These are phyloP conservation scores for Muntiacus reevesi DNA, from an alignment of 2,113 vertebrate species.

Conservation along the genomic window DNA sequence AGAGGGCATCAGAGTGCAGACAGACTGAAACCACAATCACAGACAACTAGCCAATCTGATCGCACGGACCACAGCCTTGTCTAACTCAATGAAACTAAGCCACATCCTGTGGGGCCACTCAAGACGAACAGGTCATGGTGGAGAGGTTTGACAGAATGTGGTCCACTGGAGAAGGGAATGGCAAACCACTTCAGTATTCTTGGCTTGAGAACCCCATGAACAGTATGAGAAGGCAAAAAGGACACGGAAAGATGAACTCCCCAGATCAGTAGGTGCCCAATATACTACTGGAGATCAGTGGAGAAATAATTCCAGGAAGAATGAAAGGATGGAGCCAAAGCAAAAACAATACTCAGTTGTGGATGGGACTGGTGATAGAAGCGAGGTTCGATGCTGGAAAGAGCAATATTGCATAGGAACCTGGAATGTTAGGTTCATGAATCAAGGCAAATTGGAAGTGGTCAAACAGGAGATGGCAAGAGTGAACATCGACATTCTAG, in stretches of 20 bases:
- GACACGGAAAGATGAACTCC: background rate
- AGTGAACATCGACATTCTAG: background rate
- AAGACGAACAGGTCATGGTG: background rate
- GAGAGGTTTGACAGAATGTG: background rate
- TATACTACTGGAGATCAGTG: background rate
- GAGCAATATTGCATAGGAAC: background rate
- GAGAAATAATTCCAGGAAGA: background rate
- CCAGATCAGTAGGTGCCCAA: background rate
- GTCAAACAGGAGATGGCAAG: background rate
- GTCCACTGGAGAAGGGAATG: background rate
- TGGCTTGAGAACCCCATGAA: background rate
- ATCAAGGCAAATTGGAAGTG: background rate
- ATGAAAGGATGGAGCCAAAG: background rate
- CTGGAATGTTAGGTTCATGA: background rate
- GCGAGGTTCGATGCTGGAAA: background rate
- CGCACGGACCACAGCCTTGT: accelerated
- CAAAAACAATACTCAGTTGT: background rate
- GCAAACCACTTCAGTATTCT: background rate
- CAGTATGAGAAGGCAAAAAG: background rate
- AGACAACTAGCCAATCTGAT: background rate
- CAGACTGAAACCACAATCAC: background rate
- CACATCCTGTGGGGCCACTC: background rate
- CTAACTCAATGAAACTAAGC: background rate
- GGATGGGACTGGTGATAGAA: background rate
- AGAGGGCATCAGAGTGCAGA: background rate